Evolutionary conservation across 2,113 vertebrate genomes (phyloP).

Genomic region (Cyanoderma ruficeps): DNA sequence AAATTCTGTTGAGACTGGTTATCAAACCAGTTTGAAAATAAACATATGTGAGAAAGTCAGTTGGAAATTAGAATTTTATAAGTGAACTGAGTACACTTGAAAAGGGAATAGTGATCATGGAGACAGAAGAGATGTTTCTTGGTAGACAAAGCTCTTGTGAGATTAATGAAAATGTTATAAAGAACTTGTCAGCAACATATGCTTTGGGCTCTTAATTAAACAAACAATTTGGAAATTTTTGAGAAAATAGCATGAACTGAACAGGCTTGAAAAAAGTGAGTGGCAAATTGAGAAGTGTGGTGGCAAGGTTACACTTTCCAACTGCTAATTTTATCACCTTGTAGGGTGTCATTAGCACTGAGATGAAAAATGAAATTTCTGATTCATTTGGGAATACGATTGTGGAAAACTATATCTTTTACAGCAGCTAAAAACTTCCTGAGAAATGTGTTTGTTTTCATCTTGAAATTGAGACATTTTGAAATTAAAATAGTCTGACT

Average conservation of each 20-base stretch:
- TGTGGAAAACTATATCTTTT: background rate
- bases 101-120: background rate
- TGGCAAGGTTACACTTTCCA: conserved; percentile 13
- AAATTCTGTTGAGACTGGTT: background rate
- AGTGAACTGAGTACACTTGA: background rate
- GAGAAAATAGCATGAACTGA: background rate
- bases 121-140: background rate
- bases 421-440: background rate
- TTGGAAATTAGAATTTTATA: background rate
- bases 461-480: background rate
- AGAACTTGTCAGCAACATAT: background rate
- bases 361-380: conserved; percentile 2
- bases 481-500: background rate
- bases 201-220: background rate
- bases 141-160: background rate
- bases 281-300: background rate
- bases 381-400: background rate
- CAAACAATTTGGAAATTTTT: background rate
- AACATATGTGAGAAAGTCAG: background rate
- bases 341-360: conserved; percentile 26
- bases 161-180: background rate
- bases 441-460: background rate
- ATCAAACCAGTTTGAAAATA: background rate
- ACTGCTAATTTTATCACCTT: conserved; percentile 23
- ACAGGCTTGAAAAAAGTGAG: background rate